Evolutionary conservation across 2,797 vertebrate species (phyloP).

Genomic region (Clarias laeviceps): DNA sequence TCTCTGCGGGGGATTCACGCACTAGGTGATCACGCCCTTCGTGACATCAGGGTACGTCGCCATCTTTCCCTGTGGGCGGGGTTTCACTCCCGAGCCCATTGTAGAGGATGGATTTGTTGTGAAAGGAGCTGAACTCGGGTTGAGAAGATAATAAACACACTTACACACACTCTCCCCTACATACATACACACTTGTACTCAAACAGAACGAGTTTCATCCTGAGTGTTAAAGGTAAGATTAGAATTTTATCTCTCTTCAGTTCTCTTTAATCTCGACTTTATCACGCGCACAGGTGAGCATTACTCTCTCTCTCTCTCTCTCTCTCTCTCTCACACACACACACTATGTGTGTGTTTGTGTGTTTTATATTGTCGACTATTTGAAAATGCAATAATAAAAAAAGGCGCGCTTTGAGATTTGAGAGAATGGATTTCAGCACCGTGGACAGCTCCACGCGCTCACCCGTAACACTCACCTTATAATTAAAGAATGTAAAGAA

Average conservation of each 20-base stretch:
- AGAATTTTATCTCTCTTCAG: background rate
- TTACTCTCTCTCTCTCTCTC: background rate
- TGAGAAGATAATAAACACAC: constrained; percentile 23
- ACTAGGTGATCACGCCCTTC: background rate
- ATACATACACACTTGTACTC: background rate
- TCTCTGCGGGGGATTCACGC: background rate
- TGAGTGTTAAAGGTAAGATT: constrained; percentile 8
- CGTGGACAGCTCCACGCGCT: constrained; percentile 18
- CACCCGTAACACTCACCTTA: background rate
- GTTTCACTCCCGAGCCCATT: background rate
- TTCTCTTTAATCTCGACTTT: constrained; percentile 4
- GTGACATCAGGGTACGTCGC: constrained; percentile 3
- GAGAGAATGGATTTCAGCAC: constrained; percentile 25
- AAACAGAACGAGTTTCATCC: background rate
- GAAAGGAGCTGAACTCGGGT: constrained; percentile 28
- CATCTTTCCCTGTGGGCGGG: constrained; percentile 8
- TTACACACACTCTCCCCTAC: background rate
- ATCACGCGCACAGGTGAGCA: background rate
- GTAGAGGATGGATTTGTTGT: constrained; percentile 33
- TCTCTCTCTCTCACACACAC: background rate
- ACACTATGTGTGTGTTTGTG: background rate
- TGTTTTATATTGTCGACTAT: background rate
- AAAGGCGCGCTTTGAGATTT: background rate
- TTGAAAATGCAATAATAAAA: background rate
- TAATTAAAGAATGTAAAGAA: background rate